phyloP scores from a whole-genome alignment of 2,113 vertebrate genomes.

The Crotalus helleri region DNA sequence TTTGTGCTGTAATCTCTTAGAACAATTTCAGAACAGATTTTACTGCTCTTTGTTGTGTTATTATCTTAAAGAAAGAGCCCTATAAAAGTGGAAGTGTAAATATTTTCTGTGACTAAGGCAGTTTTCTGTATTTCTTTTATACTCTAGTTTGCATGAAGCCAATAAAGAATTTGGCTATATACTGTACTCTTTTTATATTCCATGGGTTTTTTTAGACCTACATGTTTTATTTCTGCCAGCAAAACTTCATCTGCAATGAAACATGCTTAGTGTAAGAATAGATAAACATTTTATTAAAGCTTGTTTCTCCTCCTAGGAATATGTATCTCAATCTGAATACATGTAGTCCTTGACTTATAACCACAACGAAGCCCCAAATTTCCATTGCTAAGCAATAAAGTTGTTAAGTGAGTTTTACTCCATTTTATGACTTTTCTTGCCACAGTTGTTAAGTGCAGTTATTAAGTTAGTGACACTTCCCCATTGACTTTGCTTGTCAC shows the following conservation, averaged over 20 bases:
- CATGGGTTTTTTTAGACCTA: accelerated
- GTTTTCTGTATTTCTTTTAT: not conserved
- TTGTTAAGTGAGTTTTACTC: not conserved
- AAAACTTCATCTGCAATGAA: accelerated
- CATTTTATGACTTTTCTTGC: not conserved
- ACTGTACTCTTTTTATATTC: not conserved
- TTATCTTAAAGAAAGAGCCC: not conserved
- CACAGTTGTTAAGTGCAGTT: not conserved
- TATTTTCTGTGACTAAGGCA: not conserved
- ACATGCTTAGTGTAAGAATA: not conserved
- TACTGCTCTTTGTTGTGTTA: not conserved
- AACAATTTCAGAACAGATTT: not conserved
- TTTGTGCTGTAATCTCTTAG: not conserved
- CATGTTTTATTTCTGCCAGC: not conserved
- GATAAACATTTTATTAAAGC: not conserved
- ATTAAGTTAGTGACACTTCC: not conserved
- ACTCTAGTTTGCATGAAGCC: not conserved
- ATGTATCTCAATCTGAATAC: not conserved
- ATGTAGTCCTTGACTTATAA: not conserved
- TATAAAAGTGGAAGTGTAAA: not conserved
- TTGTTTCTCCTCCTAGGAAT: not conserved
- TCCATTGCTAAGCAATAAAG: not conserved
- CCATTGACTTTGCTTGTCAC: not conserved
- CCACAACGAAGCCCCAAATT: not conserved
- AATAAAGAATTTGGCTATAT: not conserved